These are phyloP conservation scores for Neuroterus valhalla DNA, from an alignment of 1,140 invertebrate species.

Conservation along the genomic window DNA sequence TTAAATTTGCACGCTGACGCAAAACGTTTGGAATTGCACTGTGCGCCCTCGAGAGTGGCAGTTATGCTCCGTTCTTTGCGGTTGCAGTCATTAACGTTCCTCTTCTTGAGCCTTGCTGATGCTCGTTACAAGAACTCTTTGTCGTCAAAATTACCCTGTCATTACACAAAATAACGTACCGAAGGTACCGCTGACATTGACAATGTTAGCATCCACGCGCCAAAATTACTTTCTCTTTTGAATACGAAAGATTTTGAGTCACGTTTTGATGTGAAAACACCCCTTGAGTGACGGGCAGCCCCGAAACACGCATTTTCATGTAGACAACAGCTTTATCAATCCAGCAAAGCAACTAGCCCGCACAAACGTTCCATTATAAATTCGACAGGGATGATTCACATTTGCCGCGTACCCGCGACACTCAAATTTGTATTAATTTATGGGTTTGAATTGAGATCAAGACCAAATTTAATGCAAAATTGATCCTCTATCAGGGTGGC, in stretches of 20 bases:
- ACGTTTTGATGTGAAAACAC: no score
- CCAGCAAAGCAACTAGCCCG: no score
- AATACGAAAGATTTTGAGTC: background rate
- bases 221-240: conserved; percentile 26
- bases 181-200: conserved; percentile 4
- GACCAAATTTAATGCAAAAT: no score
- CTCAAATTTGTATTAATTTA: no score
- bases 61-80: conserved; percentile 4
- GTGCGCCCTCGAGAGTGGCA: background rate
- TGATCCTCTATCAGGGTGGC: no score
- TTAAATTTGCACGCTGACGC: conserved; percentile 56
- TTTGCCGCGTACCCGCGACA: no score
- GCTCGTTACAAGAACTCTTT: conserved; percentile 14
- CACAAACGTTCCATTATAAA: no score
- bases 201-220: background rate
- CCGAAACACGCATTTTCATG: no score
- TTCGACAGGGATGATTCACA: no score
- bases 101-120: background rate
- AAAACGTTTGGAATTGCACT: conserved; percentile 35
- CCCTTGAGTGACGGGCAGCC: no score
- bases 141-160: conserved; percentile 21
- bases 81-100: conserved; percentile 9
- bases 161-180: conserved; percentile 5
- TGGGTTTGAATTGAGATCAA: no score
- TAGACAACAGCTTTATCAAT: no score